Percentiles rank a stretch among this genome's conserved stretches.
Evolutionary conservation across 1,140 invertebrate genomes (phyloP).

Genomic region (Armadillidium nasatum): DNA sequence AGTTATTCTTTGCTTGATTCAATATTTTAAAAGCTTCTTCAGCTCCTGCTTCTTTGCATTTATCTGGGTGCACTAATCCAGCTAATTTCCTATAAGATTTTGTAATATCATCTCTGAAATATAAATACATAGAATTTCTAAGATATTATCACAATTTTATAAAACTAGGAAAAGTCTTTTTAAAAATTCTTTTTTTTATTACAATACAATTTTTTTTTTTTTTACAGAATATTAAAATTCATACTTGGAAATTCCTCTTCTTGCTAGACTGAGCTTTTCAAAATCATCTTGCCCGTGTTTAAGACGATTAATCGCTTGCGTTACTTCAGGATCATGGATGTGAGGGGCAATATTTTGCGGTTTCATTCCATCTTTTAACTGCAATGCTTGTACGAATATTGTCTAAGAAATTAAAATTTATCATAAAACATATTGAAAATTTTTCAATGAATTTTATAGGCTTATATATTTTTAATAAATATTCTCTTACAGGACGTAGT

Average conservation of each 20-base stretch:
- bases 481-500: too few relatives aligned
- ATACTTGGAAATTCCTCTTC: constrained; percentile 35
- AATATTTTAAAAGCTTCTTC: constrained; percentile 55
- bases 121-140: not conserved
- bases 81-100: constrained; percentile 53
- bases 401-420: constrained; percentile 19
- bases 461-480: too few relatives aligned
- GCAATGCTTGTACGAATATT: constrained; percentile 33
- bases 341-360: not conserved
- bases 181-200: too few relatives aligned
- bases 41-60: constrained; percentile 53
- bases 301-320: constrained; percentile 36
- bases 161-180: too few relatives aligned
- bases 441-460: too few relatives aligned
- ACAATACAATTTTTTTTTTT: not conserved
- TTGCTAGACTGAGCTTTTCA: constrained; percentile 37
- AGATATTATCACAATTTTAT: not conserved
- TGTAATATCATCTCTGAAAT: constrained; percentile 53
- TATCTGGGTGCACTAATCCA: constrained; percentile 54
- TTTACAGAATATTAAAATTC: not conserved
- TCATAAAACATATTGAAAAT: not conserved
- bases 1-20: constrained; percentile 37
- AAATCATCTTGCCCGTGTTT: constrained; percentile 32
- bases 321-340: constrained; percentile 17
- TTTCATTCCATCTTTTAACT: constrained; percentile 33